phyloP scores from a whole-genome alignment of 2,797 vertebrate species.

The Sebastes nivosus region DNA sequence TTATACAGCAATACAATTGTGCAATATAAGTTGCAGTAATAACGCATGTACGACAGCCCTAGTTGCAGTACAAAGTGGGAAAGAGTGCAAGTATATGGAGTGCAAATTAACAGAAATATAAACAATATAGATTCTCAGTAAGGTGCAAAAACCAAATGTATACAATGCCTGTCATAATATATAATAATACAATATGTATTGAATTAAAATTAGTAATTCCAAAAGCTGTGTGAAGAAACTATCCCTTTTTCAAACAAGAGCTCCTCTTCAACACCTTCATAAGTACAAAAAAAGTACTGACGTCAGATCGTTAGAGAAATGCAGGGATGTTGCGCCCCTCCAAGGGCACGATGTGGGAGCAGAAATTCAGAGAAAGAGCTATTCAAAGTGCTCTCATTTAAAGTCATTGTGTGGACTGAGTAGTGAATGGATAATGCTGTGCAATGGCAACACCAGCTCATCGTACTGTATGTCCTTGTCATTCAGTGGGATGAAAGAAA shows the following conservation, averaged over 20 bases:
- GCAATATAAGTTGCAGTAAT: too few relatives aligned
- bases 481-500: conserved; percentile 1
- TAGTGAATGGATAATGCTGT: not conserved
- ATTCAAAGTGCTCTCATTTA: not conserved
- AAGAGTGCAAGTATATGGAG: not conserved
- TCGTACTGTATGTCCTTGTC: not conserved
- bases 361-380: not conserved
- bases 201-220: not conserved
- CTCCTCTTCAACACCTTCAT: not conserved
- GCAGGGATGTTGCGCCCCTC: not conserved
- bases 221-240: not conserved
- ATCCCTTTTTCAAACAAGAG: not conserved
- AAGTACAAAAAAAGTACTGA: too few relatives aligned
- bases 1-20: too few relatives aligned
- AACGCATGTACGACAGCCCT: too few relatives aligned
- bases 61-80: not conserved
- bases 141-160: not conserved
- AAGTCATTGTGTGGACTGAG: not conserved
- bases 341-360: not conserved
- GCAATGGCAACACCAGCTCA: not conserved
- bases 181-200: not conserved
- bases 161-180: not conserved
- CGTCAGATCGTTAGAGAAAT: not conserved
- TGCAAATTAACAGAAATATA: too few relatives aligned
- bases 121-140: not conserved